These are phyloP conservation scores for Smittia sp. DNA, from an alignment of 2,888 invertebrate genomes.

Conservation along the genomic window DNA sequence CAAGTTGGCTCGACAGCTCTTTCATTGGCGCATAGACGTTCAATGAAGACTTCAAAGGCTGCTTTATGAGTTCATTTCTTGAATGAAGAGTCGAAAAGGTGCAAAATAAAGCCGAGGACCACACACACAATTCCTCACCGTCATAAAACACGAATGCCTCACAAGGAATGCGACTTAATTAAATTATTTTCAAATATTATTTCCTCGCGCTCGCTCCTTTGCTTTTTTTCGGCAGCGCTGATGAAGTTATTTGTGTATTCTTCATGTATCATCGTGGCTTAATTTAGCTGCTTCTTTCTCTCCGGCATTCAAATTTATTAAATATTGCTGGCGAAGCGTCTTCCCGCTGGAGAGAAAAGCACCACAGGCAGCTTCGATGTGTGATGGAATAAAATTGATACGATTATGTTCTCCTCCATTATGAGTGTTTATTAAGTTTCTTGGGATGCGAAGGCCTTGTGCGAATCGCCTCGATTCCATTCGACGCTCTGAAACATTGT, in stretches of 20 bases:
- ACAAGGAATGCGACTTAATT: conserved; percentile 41
- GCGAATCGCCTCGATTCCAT: background rate
- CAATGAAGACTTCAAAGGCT: too few relatives aligned
- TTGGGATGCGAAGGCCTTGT: background rate
- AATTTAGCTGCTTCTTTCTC: conserved; percentile 36
- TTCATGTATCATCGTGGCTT: conserved; percentile 36
- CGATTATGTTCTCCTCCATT: conserved; percentile 6
- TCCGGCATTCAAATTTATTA: conserved; percentile 33
- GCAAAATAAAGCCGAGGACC: conserved; percentile 36
- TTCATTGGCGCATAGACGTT: too few relatives aligned
- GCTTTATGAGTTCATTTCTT: background rate
- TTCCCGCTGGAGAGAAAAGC: background rate
- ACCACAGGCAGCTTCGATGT: background rate
- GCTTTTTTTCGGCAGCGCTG: conserved; percentile 16
- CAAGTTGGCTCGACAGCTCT: too few relatives aligned
- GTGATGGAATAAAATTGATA: background rate
- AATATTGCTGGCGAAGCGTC: conserved; percentile 11
- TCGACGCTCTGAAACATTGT: background rate
- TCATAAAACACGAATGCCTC: conserved; percentile 35
- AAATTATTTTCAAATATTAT: conserved; percentile 38
- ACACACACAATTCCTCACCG: conserved; percentile 31
- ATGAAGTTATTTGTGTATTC: conserved; percentile 36
- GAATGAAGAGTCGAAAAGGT: conserved; percentile 27
- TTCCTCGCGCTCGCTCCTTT: background rate
- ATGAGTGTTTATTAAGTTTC: conserved; percentile 2